These are phyloP conservation scores for Takifugu flavidus DNA, from an alignment of 2,113 vertebrate species.

Conservation along the genomic window DNA sequence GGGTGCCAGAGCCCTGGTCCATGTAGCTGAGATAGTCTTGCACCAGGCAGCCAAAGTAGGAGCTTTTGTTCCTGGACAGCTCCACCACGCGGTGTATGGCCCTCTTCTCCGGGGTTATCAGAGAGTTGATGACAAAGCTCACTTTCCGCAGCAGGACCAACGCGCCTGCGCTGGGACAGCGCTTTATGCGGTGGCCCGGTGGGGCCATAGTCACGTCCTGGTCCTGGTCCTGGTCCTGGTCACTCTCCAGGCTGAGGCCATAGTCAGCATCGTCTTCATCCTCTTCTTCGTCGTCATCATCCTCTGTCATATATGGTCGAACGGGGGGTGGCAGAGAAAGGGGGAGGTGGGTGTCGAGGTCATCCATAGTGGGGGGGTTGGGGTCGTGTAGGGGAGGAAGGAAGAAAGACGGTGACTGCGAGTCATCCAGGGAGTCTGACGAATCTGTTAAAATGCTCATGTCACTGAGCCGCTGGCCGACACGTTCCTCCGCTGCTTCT, in stretches of 20 bases:
- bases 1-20: conserved; percentile 82
- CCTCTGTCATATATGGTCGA: conserved; percentile 74
- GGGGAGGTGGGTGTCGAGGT: conserved; percentile 71
- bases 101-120: conserved; percentile 89
- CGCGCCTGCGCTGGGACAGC: conserved; percentile 76
- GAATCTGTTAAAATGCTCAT: conserved; percentile 96
- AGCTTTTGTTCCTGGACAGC: conserved; percentile 83
- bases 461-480: conserved; percentile 85
- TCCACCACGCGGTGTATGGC: conserved; percentile 84
- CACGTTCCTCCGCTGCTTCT: conserved; percentile 31
- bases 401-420: conserved; percentile 72
- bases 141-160: conserved; percentile 87
- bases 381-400: conserved; percentile 73
- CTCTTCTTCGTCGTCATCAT: conserved; percentile 72
- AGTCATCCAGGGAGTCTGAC: conserved; percentile 86
- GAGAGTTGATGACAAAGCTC: conserved; percentile 88
- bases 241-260: conserved; percentile 56
- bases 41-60: conserved; percentile 93
- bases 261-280: conserved; percentile 62
- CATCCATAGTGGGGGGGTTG: conserved; percentile 42
- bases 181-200: conserved; percentile 77
- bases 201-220: conserved; percentile 64
- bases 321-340: conserved; percentile 71
- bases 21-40: conserved; percentile 94
- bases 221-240: conserved; percentile 66